These are phyloP conservation scores for Harpagoxenus sublaevis DNA, from an alignment of 2,888 invertebrate genomes.

Conservation along the genomic window DNA sequence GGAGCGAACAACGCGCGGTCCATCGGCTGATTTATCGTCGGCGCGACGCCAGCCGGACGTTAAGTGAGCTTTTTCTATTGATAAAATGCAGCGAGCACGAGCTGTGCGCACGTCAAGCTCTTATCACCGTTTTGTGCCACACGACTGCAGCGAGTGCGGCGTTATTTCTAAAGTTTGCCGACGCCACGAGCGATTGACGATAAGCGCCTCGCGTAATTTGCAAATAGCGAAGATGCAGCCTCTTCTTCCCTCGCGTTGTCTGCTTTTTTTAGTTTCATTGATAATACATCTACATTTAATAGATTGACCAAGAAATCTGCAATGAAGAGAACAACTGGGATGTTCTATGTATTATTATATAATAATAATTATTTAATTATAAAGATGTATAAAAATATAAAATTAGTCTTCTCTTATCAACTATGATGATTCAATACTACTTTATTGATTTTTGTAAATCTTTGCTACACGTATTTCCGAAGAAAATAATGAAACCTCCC, in stretches of 20 bases:
- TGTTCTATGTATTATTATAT: not conserved
- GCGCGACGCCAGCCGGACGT: slow-evolving; percentile 53
- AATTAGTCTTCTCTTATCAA: not conserved
- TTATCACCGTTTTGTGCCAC: slow-evolving; percentile 72
- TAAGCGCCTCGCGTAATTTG: slow-evolving; percentile 25
- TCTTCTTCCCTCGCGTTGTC: not conserved
- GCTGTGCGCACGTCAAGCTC: slow-evolving; percentile 72
- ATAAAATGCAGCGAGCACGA: slow-evolving; percentile 67
- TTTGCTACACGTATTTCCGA: not conserved
- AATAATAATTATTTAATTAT: not conserved
- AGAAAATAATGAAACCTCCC: not conserved
- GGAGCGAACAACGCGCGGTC: slow-evolving; percentile 46
- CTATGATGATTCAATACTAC: not conserved
- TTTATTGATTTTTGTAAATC: not conserved
- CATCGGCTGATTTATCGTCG: slow-evolving; percentile 61
- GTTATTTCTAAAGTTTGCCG: slow-evolving; percentile 28
- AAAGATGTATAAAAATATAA: not conserved
- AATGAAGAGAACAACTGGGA: not conserved
- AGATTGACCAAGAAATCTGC: not conserved
- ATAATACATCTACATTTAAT: not conserved
- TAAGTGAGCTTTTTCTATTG: slow-evolving; percentile 65
- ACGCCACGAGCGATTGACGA: slow-evolving; percentile 22
- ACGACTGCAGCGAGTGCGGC: slow-evolving; percentile 62
- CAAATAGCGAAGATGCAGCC: not conserved
- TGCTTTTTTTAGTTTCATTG: not conserved